phyloP scores from a whole-genome alignment of 2,113 vertebrate genomes.

The Pygoscelis antarcticus region DNA sequence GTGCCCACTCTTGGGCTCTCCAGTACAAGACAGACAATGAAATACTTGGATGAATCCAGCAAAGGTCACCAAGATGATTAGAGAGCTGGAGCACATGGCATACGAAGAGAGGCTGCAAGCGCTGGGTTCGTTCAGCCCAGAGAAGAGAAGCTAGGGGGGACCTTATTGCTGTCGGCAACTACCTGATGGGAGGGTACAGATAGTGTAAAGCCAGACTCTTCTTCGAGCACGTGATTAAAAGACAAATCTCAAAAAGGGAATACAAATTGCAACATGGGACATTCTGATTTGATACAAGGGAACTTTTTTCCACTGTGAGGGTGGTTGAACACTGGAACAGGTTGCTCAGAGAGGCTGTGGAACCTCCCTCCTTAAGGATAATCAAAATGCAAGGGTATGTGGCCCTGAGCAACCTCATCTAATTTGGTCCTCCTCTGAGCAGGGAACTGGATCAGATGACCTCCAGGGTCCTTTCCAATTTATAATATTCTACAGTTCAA shows the following conservation, averaged over 20 bases:
- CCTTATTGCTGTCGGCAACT: neutral
- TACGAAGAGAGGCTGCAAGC: neutral
- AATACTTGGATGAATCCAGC: neutral
- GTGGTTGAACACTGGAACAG: neutral
- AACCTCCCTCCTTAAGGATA: neutral
- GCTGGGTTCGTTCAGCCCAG: neutral
- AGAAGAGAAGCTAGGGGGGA: neutral
- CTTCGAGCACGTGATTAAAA: neutral
- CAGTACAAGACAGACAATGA: neutral
- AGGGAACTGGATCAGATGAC: neutral
- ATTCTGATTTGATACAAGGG: neutral
- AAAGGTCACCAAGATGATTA: neutral
- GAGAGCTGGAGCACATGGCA: neutral
- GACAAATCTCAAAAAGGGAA: neutral
- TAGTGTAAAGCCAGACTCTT: neutral
- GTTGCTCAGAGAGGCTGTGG: neutral
- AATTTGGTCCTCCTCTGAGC: neutral
- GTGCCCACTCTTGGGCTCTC: neutral
- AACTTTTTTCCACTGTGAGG: neutral
- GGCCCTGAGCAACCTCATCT: neutral
- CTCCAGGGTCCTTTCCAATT: neutral
- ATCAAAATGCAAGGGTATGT: neutral
- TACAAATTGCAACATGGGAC: neutral
- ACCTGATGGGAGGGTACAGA: neutral
- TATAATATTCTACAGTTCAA: neutral